Conservation (phyloP, 2,113 vertebrate genomes). For the Vombatus ursinus region DNA sequence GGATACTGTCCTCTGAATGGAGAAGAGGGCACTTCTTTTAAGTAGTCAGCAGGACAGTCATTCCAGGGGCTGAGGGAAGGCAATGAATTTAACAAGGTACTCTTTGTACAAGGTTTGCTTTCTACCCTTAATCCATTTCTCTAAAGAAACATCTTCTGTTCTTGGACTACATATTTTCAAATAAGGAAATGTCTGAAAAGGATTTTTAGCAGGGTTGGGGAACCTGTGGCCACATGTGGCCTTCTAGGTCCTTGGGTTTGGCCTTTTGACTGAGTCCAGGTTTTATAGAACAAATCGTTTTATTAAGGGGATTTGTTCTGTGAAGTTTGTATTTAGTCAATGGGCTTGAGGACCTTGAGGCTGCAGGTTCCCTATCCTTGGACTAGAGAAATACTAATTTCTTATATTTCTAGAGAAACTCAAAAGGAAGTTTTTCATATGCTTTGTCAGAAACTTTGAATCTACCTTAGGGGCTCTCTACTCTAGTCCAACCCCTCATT, state of each 20-base stretch:
- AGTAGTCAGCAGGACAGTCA: neutral
- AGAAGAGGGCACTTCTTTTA: neutral
- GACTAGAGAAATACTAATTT: neutral
- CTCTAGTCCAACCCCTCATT: neutral
- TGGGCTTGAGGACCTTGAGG: no score
- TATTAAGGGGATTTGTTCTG: no score
- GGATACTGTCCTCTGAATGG: neutral
- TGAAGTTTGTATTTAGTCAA: no score
- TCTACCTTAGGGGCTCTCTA: neutral
- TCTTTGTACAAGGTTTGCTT: neutral
- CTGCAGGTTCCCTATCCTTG: no score
- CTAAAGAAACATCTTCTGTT: neutral
- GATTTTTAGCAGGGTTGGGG: neutral
- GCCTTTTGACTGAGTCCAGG: no score
- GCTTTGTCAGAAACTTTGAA: neutral
- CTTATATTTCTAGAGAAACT: neutral
- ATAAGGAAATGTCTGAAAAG: neutral
- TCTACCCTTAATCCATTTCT: neutral
- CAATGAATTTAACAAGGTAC: neutral
- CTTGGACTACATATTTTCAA: neutral
- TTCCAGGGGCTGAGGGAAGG: neutral
- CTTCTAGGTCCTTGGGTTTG: no score
- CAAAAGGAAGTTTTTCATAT: neutral
- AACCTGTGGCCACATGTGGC: no score
- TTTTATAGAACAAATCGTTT: no score